Conservation (phyloP, 1,140 invertebrate genomes). For the Palaemon carinicauda region DNA sequence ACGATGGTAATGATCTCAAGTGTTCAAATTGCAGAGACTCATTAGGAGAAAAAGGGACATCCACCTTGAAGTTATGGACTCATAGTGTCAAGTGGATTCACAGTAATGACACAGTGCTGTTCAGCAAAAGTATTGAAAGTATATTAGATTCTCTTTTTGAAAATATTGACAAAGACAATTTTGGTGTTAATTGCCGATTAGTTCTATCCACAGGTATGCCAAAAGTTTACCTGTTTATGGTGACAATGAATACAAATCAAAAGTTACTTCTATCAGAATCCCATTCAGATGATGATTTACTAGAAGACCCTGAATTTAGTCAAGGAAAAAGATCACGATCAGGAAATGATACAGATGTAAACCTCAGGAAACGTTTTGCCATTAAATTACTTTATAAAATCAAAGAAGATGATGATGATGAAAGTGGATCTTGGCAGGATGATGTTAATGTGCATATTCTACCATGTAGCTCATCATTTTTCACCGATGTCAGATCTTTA, state of each 20-base stretch:
- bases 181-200: conserved; percentile 40
- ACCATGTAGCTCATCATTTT: conserved; percentile 25
- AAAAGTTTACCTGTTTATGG: conserved; percentile 25
- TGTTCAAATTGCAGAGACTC: not conserved
- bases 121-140: not conserved
- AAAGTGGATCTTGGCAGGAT: conserved; percentile 33
- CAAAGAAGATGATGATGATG: conserved; percentile 30
- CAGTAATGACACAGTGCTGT: not conserved
- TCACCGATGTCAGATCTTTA: conserved; percentile 1
- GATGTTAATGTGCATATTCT: conserved; percentile 33
- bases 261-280: conserved; percentile 16
- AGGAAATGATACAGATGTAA: not conserved
- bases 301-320: not conserved
- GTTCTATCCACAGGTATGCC: conserved; percentile 9
- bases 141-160: conserved; percentile 24
- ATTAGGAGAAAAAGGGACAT: conserved; percentile 12
- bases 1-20: not conserved
- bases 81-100: conserved; percentile 15
- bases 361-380: not conserved
- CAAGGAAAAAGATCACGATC: not conserved
- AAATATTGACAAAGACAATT: conserved; percentile 43
- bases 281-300: not conserved
- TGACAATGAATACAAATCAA: conserved; percentile 45
- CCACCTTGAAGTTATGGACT: conserved; percentile 18
- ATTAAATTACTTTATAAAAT: conserved; percentile 21